Evolutionary conservation across 1,140 invertebrate species (phyloP).

Genomic region (Centruroides sculpturatus): DNA sequence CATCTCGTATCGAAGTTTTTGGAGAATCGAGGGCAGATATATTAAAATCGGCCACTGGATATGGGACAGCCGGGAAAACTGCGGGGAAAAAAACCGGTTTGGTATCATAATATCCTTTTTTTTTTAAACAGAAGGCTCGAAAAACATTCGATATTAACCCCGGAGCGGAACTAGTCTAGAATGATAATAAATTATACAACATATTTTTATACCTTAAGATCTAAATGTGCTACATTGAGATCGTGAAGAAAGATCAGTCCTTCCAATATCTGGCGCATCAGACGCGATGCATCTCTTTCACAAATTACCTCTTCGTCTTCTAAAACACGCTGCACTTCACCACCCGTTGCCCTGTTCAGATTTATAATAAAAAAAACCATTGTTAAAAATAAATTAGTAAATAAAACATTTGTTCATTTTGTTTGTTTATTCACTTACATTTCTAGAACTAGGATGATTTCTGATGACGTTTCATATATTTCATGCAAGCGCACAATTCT

Average conservation of each 20-base stretch:
- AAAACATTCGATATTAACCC: too few relatives aligned
- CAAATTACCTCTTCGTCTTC: conserved; percentile 73
- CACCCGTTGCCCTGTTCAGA: conserved; percentile 55
- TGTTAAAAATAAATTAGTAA: neutral
- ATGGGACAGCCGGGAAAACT: too few relatives aligned
- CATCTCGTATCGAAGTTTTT: too few relatives aligned
- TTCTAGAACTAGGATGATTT: conserved; percentile 76
- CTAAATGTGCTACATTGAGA: conserved; percentile 76
- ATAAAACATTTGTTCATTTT: neutral
- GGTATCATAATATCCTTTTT: too few relatives aligned
- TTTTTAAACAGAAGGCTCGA: too few relatives aligned
- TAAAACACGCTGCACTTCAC: conserved; percentile 77
- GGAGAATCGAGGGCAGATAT: too few relatives aligned
- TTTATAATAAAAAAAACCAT: conserved; percentile 7
- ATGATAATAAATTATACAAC: too few relatives aligned
- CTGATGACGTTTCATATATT: conserved; percentile 63
- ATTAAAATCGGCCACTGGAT: too few relatives aligned
- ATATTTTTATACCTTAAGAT: conserved; percentile 54
- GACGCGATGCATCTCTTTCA: conserved; percentile 56
- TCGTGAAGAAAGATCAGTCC: conserved; percentile 79
- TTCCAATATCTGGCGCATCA: conserved; percentile 74
- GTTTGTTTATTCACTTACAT: conserved; percentile 45
- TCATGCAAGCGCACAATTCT: conserved; percentile 74
- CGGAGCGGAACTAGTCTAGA: too few relatives aligned
- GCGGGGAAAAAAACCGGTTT: too few relatives aligned